A percentile compares a stretch with the other conserved stretches of the same genome.
Conservation (phyloP, 2,797 vertebrate species). For the Eleutherodactylus coqui region DNA sequence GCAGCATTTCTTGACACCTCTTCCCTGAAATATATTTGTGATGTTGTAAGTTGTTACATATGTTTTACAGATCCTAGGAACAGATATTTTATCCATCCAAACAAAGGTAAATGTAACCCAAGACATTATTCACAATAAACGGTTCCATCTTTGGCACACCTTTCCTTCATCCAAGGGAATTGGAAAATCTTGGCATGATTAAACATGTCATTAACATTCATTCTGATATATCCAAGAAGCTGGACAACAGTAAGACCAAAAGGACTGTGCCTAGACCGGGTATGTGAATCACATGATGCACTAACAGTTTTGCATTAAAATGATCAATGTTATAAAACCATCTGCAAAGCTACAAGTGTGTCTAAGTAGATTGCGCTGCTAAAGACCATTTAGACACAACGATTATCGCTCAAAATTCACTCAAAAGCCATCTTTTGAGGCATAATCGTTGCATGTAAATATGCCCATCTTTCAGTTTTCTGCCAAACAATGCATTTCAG, state of each 20-base stretch:
- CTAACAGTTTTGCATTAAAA: not conserved
- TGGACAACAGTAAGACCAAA: not conserved
- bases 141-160: not conserved
- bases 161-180: not conserved
- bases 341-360: too few relatives aligned
- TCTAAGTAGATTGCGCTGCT: too few relatives aligned
- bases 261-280: not conserved
- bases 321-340: not conserved
- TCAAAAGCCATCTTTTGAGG: too few relatives aligned
- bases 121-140: not conserved
- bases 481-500: too few relatives aligned
- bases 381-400: too few relatives aligned
- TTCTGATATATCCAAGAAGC: not conserved
- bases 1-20: slow-evolving; percentile 17
- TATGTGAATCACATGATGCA: not conserved
- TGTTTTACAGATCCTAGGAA: slow-evolving; percentile 10
- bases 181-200: not conserved
- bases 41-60: slow-evolving; percentile 12
- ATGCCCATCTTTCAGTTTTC: too few relatives aligned
- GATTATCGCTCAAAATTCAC: too few relatives aligned
- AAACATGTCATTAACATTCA: too few relatives aligned
- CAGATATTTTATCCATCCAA: not conserved
- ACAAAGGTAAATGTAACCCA: not conserved
- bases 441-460: too few relatives aligned
- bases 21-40: not conserved